phyloP scores from a whole-genome alignment of 2,797 vertebrate species.

The Gymnoscopelus microlampas region DNA sequence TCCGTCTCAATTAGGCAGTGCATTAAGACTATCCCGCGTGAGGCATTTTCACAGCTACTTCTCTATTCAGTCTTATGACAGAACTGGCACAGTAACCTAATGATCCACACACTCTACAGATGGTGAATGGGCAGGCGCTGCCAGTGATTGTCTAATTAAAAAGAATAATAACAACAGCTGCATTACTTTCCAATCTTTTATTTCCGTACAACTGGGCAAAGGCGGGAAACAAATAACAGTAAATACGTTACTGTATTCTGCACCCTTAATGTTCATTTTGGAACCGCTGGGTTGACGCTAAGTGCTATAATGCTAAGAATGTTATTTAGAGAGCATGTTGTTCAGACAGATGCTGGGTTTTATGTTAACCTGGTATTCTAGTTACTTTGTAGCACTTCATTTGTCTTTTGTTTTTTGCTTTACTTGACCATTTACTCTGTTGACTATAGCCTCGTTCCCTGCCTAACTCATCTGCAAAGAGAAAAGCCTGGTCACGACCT shows the following conservation, averaged over 20 bases:
- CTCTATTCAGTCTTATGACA: conserved; percentile 60
- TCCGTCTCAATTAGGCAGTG: conserved; percentile 78
- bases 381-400: too few species aligned
- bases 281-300: background rate
- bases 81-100: conserved; percentile 69
- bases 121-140: conserved; percentile 64
- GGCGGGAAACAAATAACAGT: conserved; percentile 12
- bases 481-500: too few species aligned
- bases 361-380: too few species aligned
- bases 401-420: too few species aligned
- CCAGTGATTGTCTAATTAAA: conserved; percentile 69
- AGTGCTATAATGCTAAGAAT: too few species aligned
- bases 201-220: conserved; percentile 26
- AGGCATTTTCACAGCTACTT: conserved; percentile 51
- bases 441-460: too few species aligned
- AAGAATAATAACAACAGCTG: conserved; percentile 54
- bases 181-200: conserved; percentile 61
- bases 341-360: too few species aligned
- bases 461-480: too few species aligned
- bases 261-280: conserved; percentile 15
- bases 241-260: background rate
- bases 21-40: conserved; percentile 69
- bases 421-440: too few species aligned
- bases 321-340: background rate
- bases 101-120: conserved; percentile 70